Evolutionary conservation across 2,888 invertebrate genomes (phyloP).

Genomic region (Thera britannica): DNA sequence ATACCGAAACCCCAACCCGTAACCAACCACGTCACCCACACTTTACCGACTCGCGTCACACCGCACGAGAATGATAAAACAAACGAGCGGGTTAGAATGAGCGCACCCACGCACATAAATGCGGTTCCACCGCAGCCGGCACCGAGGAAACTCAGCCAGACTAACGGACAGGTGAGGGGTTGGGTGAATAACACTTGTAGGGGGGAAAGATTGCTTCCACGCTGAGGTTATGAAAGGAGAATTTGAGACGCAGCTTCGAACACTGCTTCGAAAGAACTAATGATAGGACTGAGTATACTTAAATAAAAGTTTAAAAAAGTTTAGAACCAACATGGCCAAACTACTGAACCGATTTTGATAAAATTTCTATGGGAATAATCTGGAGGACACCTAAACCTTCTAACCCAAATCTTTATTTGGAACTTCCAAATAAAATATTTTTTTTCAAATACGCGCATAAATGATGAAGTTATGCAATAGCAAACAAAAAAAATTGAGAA

Average conservation of each 20-base stretch:
- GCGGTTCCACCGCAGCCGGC: slow-evolving; percentile 70
- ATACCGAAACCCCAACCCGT: slow-evolving; percentile 59
- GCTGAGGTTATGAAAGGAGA: neutral
- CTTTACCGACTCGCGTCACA: slow-evolving; percentile 40
- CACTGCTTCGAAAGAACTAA: neutral
- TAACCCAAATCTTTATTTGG: too few species aligned
- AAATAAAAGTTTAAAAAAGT: too few species aligned
- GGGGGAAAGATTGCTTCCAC: neutral
- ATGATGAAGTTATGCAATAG: too few species aligned
- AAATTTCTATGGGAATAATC: too few species aligned
- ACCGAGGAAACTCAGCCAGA: slow-evolving; percentile 75
- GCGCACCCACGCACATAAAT: slow-evolving; percentile 38
- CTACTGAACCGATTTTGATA: too few species aligned
- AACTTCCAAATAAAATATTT: too few species aligned
- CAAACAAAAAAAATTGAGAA: too few species aligned
- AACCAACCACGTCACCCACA: slow-evolving; percentile 53
- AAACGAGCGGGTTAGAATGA: slow-evolving; percentile 42
- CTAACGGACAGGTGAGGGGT: slow-evolving; percentile 72
- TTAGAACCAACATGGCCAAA: too few species aligned
- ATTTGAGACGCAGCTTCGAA: too few species aligned
- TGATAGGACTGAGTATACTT: neutral
- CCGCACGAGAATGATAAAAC: slow-evolving; percentile 29
- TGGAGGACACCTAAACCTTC: too few species aligned
- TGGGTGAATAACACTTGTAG: neutral
- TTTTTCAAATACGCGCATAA: too few species aligned